These are phyloP conservation scores for Argynnis bischoffii DNA, from an alignment of 2,888 invertebrate genomes.

Conservation along the genomic window DNA sequence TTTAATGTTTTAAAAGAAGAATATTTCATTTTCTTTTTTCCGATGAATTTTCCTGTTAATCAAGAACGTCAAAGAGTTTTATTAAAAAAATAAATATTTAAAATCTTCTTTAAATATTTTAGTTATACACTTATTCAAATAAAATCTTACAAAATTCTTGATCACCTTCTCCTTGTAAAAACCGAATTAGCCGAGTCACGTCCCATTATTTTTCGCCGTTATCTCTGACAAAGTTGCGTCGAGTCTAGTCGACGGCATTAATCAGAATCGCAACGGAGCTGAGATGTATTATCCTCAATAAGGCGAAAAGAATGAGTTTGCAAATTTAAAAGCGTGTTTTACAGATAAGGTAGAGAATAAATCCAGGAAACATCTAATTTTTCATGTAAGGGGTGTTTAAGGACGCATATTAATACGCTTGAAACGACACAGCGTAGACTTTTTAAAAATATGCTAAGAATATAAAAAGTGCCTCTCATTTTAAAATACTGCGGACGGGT, in stretches of 20 bases:
- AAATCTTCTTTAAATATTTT: conserved; percentile 20
- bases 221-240: conserved; percentile 77
- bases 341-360: conserved; percentile 72
- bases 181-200: conserved; percentile 77
- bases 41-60: conserved; percentile 1
- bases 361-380: conserved; percentile 79
- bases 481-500: conserved; percentile 62
- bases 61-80: neutral
- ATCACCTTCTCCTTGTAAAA: conserved; percentile 46
- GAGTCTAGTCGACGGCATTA: conserved; percentile 73
- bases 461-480: conserved; percentile 70
- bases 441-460: conserved; percentile 69
- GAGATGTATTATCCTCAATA: conserved; percentile 81
- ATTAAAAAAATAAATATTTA: neutral
- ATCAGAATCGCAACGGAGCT: conserved; percentile 75
- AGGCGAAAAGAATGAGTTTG: conserved; percentile 79
- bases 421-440: conserved; percentile 52
- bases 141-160: conserved; percentile 26
- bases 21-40: conserved; percentile 44
- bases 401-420: conserved; percentile 73
- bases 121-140: conserved; percentile 27
- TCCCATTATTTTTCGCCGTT: conserved; percentile 78
- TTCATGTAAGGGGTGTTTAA: conserved; percentile 80
- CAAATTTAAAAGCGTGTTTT: conserved; percentile 79
- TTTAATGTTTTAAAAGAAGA: conserved; percentile 65